Conservation (phyloP, 2,888 invertebrate species). For the Capitulum mitella region DNA sequence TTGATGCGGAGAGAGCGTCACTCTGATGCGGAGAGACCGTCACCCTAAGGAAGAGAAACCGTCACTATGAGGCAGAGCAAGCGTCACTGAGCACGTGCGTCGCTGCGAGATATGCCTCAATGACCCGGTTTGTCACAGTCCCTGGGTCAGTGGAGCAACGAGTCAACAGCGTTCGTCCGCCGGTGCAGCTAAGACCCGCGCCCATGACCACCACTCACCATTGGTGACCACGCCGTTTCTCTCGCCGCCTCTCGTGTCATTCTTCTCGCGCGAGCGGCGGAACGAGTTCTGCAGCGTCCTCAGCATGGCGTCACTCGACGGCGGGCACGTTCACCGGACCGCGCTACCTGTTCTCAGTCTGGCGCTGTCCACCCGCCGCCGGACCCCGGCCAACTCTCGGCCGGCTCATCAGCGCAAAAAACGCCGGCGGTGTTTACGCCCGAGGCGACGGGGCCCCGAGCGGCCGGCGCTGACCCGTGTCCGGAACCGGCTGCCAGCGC, state of each 20-base stretch:
- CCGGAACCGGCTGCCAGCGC: slow-evolving; percentile 13
- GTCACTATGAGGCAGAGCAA: too few relatives aligned
- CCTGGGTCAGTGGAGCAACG: too few relatives aligned
- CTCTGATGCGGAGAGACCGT: too few relatives aligned
- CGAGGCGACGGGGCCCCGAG: not conserved
- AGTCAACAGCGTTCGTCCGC: too few relatives aligned
- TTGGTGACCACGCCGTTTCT: not conserved
- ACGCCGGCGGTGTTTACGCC: not conserved
- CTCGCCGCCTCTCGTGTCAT: not conserved
- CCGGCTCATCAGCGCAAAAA: not conserved
- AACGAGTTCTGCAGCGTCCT: not conserved
- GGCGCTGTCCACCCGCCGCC: not conserved
- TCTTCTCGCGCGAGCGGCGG: not conserved
- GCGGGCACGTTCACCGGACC: too few relatives aligned
- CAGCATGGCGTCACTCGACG: not conserved
- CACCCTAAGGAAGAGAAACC: too few relatives aligned
- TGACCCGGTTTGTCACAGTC: too few relatives aligned
- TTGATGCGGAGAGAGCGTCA: too few relatives aligned
- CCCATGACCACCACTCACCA: not conserved
- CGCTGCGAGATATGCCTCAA: too few relatives aligned
- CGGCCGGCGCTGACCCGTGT: not conserved
- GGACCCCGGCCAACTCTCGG: not conserved
- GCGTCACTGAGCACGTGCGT: too few relatives aligned
- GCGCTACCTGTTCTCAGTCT: too few relatives aligned
- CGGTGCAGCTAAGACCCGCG: too few relatives aligned